Percentiles rank a stretch among this genome's conserved stretches.
Evolutionary conservation across 2,797 vertebrate genomes (phyloP).

Genomic region (Cetoscarus ocellatus): DNA sequence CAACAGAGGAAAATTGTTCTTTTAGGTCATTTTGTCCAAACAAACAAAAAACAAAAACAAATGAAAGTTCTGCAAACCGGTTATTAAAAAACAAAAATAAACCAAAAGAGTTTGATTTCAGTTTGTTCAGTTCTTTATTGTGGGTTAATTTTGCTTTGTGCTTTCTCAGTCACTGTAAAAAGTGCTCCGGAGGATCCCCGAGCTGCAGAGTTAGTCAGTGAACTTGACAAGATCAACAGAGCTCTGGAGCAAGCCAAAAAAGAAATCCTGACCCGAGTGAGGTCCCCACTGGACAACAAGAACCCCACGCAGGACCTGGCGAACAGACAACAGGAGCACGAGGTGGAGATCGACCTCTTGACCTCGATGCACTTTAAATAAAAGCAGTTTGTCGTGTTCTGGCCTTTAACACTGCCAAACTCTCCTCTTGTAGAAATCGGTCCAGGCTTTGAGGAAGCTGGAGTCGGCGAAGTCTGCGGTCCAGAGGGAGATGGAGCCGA

Average conservation of each 20-base stretch:
- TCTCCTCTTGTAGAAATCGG: conserved; percentile 78
- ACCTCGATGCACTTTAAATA: too few species aligned
- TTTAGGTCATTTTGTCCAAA: too few species aligned
- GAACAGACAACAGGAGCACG: conserved; percentile 84
- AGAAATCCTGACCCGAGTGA: conserved; percentile 82
- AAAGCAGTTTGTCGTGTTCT: too few species aligned
- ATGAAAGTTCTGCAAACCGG: too few species aligned
- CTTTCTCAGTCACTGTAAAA: conserved; percentile 54
- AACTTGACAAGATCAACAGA: conserved; percentile 82
- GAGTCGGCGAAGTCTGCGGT: conserved; percentile 85
- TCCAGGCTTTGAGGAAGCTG: conserved; percentile 81
- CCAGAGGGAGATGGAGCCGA: conserved; percentile 87
- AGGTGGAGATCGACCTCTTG: conserved; percentile 77
- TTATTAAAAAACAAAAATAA: too few species aligned
- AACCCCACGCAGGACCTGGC: conserved; percentile 86
- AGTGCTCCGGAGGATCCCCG: conserved; percentile 80
- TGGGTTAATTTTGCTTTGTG: background rate
- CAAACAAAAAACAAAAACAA: too few species aligned
- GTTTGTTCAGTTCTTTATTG: background rate
- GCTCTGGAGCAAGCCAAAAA: conserved; percentile 84
- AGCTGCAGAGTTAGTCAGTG: conserved; percentile 78
- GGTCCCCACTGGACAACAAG: conserved; percentile 84
- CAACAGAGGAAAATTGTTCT: too few species aligned
- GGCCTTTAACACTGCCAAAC: background rate
- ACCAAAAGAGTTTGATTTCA: too few species aligned